Conservation (phyloP, 92 coral and sea anemone genomes). For the Actinernus sp. region DNA sequence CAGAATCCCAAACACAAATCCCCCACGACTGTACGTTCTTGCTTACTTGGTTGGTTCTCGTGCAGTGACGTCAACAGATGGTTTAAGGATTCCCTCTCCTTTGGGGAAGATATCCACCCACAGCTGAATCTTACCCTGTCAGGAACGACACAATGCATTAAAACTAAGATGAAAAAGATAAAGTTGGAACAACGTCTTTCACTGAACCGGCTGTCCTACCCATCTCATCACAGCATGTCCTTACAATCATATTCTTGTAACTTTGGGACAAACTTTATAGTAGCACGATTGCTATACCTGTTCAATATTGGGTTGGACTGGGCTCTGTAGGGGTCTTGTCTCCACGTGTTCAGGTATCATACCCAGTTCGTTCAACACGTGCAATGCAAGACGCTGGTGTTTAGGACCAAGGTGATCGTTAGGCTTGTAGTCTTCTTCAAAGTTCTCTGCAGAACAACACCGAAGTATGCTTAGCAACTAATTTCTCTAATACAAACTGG, state of each 20-base stretch:
- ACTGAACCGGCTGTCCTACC: too few relatives aligned
- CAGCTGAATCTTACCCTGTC: conserved; percentile 83
- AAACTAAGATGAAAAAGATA: too few relatives aligned
- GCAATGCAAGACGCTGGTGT: conserved; percentile 91
- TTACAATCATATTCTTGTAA: too few relatives aligned
- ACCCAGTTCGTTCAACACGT: conserved; percentile 78
- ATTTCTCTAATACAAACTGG: too few relatives aligned
- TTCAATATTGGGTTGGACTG: conserved; percentile 95
- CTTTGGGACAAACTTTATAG: too few relatives aligned
- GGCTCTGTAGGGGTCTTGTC: conserved; percentile 88
- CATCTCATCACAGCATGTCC: too few relatives aligned
- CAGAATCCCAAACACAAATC: too few relatives aligned
- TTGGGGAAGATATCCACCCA: conserved; percentile 94
- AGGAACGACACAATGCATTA: too few relatives aligned
- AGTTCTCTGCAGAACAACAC: conserved; percentile 27
- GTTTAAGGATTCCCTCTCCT: conserved; percentile 53
- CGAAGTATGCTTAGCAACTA: too few relatives aligned
- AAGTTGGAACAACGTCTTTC: too few relatives aligned
- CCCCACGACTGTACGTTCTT: neutral
- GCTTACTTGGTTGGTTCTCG: conserved; percentile 71
- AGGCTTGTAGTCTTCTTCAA: conserved; percentile 24
- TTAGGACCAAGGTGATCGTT: conserved; percentile 50
- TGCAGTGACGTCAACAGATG: conserved; percentile 67
- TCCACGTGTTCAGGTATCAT: conserved; percentile 96
- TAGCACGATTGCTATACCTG: too few relatives aligned